Conservation (phyloP, 2,888 invertebrate species). For the Camponotus fellah region DNA sequence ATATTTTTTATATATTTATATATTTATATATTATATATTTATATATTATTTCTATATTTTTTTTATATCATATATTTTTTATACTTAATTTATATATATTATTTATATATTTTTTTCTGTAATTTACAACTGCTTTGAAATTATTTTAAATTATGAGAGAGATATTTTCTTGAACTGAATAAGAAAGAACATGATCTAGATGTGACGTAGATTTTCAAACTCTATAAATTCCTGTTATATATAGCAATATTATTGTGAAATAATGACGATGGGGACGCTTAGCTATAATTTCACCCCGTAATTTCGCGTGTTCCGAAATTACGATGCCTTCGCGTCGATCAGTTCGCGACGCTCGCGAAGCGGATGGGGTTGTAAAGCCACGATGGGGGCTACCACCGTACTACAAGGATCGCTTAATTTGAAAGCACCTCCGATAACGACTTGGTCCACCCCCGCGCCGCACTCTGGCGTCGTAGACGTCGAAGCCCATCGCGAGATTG, state of each 20-base stretch:
- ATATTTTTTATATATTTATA: neutral
- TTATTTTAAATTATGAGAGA: neutral
- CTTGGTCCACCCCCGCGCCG: slow-evolving; percentile 64
- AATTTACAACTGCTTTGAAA: neutral
- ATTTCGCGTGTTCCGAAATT: slow-evolving; percentile 40
- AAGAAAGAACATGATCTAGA: neutral
- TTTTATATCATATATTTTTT: neutral
- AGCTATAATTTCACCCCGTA: slow-evolving; percentile 30
- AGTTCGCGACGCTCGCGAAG: slow-evolving; percentile 57
- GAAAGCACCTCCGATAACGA: slow-evolving; percentile 79
- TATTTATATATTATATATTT: neutral
- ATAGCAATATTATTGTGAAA: slow-evolving; percentile 30
- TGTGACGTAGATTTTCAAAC: neutral
- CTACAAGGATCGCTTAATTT: slow-evolving; percentile 78
- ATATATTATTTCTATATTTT: too few relatives aligned
- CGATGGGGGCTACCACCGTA: slow-evolving; percentile 57
- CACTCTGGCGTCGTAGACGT: slow-evolving; percentile 56
- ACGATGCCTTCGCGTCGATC: slow-evolving; percentile 58
- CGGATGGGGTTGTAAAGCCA: slow-evolving; percentile 70
- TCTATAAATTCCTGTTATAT: neutral
- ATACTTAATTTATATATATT: neutral
- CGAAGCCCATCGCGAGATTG: slow-evolving; percentile 75
- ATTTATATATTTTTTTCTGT: neutral
- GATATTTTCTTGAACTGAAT: neutral
- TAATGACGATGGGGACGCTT: slow-evolving; percentile 47